Base-by-base conservation (phyloP, 2,888 invertebrate species). In the Agrotis puta region DNA sequence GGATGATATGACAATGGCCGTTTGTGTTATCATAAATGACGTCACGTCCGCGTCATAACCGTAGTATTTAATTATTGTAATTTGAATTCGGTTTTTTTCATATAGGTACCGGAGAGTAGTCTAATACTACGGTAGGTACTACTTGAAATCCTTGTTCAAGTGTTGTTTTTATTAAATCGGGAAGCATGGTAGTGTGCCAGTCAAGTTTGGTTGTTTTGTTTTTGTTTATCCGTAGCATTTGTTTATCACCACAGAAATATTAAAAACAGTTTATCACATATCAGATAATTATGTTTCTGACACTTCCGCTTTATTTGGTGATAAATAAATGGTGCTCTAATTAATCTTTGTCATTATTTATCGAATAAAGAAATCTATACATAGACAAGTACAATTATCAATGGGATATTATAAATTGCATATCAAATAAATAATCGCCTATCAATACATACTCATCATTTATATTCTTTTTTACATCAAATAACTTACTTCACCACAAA, bases 1-100 rank as follows among this genome's bases (percentile, higher is more conserved):
- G 80, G 80, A 22, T 59, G 18, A 27, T 51, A 51, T 39, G 53
- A 77, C 66, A 77, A 64, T 67, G 18, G 39, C 27, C 27, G 65
- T 57, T 50, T 48, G 20, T 48, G 39, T 71, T 71, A 57, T 71
- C 69, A 39, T 20, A 2, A 39, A 20, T 69, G 53, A 64, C 53
- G 61, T 67, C 48, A 77, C 64, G 22, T 4, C 20, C 48, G 77
- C 64, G 22, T 4, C 20, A 43, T 13, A 20, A 48, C 20, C 22
- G 13, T 20, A 33, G 63, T 20, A n/a, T 1, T 20, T 22, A 24
- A 53, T 16, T 22, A 53, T 43, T 18, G 24, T 11, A 56, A 18
- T 13, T 24, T 24, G 24, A 0, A 2, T 69, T 47, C 33, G 14
- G 39, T 70, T 9, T 43, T n/a, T 50, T 70, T 39, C 9, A 18